A percentile compares a stretch with the other conserved stretches of the same genome.
phyloP scores from a whole-genome alignment of 2,113 vertebrate species.

The Rana temporaria region DNA sequence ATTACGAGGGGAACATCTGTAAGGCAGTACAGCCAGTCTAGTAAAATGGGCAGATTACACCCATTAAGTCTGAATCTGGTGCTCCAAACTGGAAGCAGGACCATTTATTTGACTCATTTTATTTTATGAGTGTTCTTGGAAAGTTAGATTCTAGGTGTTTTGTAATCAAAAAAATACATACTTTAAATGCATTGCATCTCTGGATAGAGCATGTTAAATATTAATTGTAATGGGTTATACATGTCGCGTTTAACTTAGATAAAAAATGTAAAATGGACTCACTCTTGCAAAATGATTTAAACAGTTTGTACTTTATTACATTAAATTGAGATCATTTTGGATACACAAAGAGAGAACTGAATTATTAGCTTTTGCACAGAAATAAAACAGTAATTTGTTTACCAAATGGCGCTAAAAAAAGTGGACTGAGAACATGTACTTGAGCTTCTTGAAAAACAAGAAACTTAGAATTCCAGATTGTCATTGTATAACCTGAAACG shows the following conservation, averaged over 20 bases:
- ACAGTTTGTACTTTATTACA: not conserved
- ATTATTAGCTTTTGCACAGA: not conserved
- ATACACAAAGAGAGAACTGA: not conserved
- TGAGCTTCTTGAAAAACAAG: slow-evolving; percentile 26
- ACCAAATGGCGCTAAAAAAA: slow-evolving; percentile 37
- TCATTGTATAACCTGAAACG: slow-evolving; percentile 28
- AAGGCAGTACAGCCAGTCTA: slow-evolving; percentile 15
- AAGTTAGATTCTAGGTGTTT: slow-evolving; percentile 4
- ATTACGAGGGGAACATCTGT: slow-evolving; percentile 24
- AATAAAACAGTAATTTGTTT: slow-evolving; percentile 34
- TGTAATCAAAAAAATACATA: slow-evolving; percentile 6
- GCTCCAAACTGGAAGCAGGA: slow-evolving; percentile 18
- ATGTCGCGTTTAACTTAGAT: too few relatives aligned
- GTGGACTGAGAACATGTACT: slow-evolving; percentile 11
- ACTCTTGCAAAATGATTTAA: not conserved
- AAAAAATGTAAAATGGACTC: not conserved
- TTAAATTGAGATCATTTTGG: slow-evolving; percentile 2
- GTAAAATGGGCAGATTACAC: slow-evolving; percentile 38
- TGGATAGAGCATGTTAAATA: not conserved
- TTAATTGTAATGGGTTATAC: not conserved
- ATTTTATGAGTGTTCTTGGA: slow-evolving; percentile 49
- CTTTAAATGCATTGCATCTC: not conserved
- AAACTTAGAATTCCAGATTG: slow-evolving; percentile 17
- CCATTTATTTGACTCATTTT: slow-evolving; percentile 53
- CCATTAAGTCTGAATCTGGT: slow-evolving; percentile 30